These are phyloP conservation scores for Caenorhabditis sp. DNA, from an alignment of 2,888 invertebrate genomes.

Conservation along the genomic window DNA sequence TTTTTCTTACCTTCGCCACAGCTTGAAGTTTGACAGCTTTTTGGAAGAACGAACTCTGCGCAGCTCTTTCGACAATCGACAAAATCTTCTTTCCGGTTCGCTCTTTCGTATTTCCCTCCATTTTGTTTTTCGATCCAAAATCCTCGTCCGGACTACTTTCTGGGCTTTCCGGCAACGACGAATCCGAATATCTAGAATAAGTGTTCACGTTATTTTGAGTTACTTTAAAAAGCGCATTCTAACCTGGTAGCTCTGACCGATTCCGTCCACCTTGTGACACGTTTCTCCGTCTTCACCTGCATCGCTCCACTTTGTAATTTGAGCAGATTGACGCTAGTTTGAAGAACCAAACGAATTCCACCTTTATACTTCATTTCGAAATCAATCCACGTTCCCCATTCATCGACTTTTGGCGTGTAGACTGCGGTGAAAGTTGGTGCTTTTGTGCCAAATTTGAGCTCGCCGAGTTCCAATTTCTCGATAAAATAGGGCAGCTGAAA, in stretches of 20 bases:
- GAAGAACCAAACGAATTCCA: constrained; percentile 82
- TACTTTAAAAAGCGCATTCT: background rate
- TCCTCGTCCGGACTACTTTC: constrained; percentile 68
- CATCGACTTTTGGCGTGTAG: constrained; percentile 78
- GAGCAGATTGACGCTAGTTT: constrained; percentile 86
- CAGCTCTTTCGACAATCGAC: constrained; percentile 84
- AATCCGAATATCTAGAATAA: constrained; percentile 50
- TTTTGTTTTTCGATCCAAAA: constrained; percentile 60
- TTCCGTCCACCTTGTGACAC: constrained; percentile 45
- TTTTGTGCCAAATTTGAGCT: constrained; percentile 63
- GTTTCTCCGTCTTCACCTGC: constrained; percentile 40
- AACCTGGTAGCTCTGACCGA: constrained; percentile 29
- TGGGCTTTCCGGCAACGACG: constrained; percentile 64
- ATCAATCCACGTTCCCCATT: constrained; percentile 88
- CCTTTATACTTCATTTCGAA: constrained; percentile 77
- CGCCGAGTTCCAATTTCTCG: constrained; percentile 79
- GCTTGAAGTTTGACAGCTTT: constrained; percentile 79
- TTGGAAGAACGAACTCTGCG: constrained; percentile 86
- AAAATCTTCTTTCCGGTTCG: constrained; percentile 77
- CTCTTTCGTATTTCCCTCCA: constrained; percentile 45
- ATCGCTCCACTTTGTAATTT: constrained; percentile 73
- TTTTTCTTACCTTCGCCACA: constrained; percentile 53
- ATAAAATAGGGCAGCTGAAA: constrained; percentile 83
- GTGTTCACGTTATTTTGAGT: background rate
- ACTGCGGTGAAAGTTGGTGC: constrained; percentile 63